A percentile compares a stretch with the other conserved stretches of the same genome.
phyloP scores from a whole-genome alignment of 2,888 invertebrate species.

The Willowsia nigromaculata region DNA sequence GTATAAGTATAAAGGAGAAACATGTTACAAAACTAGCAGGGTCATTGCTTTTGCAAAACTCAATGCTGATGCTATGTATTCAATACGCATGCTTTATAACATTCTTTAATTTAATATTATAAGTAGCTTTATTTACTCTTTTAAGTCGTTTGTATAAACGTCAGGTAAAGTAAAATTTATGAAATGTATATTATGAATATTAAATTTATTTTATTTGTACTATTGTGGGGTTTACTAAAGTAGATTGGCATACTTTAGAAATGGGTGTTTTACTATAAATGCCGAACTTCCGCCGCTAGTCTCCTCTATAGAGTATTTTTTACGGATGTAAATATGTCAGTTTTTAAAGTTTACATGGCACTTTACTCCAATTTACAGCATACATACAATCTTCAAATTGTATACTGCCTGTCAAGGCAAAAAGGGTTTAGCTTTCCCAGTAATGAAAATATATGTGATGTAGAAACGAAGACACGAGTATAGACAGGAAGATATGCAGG shows the following conservation, averaged over 20 bases:
- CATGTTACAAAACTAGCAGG: too few species aligned
- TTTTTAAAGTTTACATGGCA: slow-evolving; percentile 34
- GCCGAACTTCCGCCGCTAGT: slow-evolving; percentile 19
- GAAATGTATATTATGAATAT: not conserved
- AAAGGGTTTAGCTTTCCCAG: not conserved
- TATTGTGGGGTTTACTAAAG: too few species aligned
- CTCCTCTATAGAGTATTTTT: not conserved
- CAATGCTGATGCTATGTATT: not conserved
- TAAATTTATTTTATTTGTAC: too few species aligned
- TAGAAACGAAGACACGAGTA: not conserved
- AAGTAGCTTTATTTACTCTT: not conserved
- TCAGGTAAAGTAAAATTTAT: not conserved
- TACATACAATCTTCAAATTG: not conserved
- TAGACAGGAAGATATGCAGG: not conserved
- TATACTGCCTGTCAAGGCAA: not conserved
- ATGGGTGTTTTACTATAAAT: not conserved
- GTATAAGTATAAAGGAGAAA: too few species aligned
- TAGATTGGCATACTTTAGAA: too few species aligned
- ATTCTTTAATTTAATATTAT: not conserved
- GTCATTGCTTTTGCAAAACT: not conserved
- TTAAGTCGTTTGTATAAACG: not conserved
- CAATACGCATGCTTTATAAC: not conserved
- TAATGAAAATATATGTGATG: slow-evolving; percentile 1
- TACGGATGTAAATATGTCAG: slow-evolving; percentile 36
- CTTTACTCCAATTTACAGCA: slow-evolving; percentile 33